phyloP scores from a whole-genome alignment of 2,888 invertebrate species.

The Caenorhabditis sp. region DNA sequence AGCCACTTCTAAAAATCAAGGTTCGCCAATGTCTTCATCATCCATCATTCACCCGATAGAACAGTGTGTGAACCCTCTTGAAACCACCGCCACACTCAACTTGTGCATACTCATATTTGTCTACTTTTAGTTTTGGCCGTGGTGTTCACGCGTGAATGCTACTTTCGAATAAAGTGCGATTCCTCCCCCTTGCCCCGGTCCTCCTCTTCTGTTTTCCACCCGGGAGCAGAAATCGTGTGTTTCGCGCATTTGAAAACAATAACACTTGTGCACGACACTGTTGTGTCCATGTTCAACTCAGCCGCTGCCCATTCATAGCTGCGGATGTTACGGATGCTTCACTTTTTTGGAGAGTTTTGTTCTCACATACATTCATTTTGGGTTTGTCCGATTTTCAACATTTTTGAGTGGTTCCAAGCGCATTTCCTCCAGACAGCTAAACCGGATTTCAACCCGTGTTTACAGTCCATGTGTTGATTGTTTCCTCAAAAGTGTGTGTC shows the following conservation, averaged over 20 bases:
- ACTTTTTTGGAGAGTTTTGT: slow-evolving; percentile 47
- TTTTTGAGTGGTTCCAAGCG: slow-evolving; percentile 52
- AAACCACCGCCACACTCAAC: slow-evolving; percentile 55
- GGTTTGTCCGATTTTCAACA: slow-evolving; percentile 20
- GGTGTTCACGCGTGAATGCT: slow-evolving; percentile 66
- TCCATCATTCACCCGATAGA: slow-evolving; percentile 11
- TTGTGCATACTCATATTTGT: slow-evolving; percentile 64
- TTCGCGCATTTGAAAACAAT: slow-evolving; percentile 57
- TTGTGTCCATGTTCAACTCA: slow-evolving; percentile 34
- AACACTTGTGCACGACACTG: slow-evolving; percentile 61
- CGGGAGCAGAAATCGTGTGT: slow-evolving; percentile 52
- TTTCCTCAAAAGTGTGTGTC: slow-evolving; percentile 36
- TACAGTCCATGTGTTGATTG: slow-evolving; percentile 30
- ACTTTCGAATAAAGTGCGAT: slow-evolving; percentile 61
- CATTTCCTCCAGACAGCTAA: slow-evolving; percentile 11
- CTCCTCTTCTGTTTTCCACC: slow-evolving; percentile 15
- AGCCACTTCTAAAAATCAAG: slow-evolving; percentile 54
- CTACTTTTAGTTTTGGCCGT: slow-evolving; percentile 38
- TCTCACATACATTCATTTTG: slow-evolving; percentile 24
- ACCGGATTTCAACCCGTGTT: slow-evolving; percentile 56
- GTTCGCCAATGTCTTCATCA: slow-evolving; percentile 14
- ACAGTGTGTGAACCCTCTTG: slow-evolving; percentile 57
- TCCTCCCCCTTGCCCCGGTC: background rate
- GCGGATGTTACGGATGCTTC: slow-evolving; percentile 48
- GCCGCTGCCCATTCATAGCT: slow-evolving; percentile 7